Evolutionary conservation across 2,113 vertebrate genomes (phyloP).

Genomic region (Bagarius yarrelli): DNA sequence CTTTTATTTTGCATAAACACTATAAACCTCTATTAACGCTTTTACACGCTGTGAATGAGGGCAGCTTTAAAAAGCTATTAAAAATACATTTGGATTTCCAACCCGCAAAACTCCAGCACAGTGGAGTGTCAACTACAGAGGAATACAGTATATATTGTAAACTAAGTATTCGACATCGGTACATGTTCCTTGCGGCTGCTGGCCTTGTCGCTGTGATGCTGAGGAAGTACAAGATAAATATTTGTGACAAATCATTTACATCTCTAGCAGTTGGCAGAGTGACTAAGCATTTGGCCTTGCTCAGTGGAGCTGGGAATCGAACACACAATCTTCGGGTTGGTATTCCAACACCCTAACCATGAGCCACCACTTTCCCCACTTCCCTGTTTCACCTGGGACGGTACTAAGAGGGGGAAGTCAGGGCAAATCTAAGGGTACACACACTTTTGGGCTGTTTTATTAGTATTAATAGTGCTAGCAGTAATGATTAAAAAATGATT

Average conservation of each 20-base stretch:
- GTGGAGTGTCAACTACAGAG: background rate
- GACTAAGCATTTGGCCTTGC: no score
- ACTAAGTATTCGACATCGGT: slow-evolving; percentile 11
- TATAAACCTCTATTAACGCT: background rate
- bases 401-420: no score
- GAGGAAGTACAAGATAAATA: background rate
- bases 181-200: slow-evolving; percentile 10
- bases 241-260: background rate
- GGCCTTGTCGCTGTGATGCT: background rate
- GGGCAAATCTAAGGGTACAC: no score
- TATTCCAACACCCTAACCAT: no score
- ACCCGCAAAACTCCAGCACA: background rate
- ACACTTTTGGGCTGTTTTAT: no score
- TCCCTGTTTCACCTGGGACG: no score
- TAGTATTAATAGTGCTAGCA: no score
- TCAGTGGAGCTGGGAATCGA: no score
- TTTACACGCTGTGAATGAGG: background rate
- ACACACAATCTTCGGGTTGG: no score
- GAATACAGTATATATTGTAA: background rate
- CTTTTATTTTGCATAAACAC: background rate
- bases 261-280: no score
- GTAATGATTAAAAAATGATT: no score
- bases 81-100: background rate
- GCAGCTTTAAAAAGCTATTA: background rate
- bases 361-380: no score